phyloP scores from a whole-genome alignment of 2,113 vertebrate species.

The Oryzias woworae region DNA sequence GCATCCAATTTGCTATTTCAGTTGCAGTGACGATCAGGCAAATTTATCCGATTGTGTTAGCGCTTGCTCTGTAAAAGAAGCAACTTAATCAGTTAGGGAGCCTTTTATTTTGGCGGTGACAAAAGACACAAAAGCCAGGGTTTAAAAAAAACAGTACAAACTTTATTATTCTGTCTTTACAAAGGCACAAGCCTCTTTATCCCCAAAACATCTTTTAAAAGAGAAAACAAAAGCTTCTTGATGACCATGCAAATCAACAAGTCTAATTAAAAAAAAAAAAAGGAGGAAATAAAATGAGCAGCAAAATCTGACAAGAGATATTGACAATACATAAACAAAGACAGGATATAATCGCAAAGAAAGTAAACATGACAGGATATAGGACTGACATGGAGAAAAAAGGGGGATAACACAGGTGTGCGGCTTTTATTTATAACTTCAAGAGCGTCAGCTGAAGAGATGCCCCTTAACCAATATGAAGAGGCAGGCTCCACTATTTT shows the following conservation, averaged over 20 bases:
- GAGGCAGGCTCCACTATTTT: conserved; percentile 53
- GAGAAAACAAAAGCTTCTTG: conserved; percentile 87
- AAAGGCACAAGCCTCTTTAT: conserved; percentile 96
- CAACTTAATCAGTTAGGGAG: not conserved
- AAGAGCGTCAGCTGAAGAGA: conserved; percentile 68
- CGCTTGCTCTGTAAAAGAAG: not conserved
- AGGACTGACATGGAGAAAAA: conserved; percentile 63
- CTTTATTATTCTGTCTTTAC: conserved; percentile 99
- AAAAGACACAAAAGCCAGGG: conserved; percentile 21
- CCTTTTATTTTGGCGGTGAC: not conserved
- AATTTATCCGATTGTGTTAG: conserved; percentile 12
- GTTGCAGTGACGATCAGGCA: conserved; percentile 4
- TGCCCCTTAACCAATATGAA: conserved; percentile 52
- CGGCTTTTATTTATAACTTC: conserved; percentile 68
- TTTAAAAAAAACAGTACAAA: conserved; percentile 92
- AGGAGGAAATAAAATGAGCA: conserved; percentile 26
- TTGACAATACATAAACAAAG: conserved; percentile 32
- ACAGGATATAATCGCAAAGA: conserved; percentile 24
- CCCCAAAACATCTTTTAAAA: conserved; percentile 80
- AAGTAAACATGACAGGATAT: conserved; percentile 34
- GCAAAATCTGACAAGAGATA: conserved; percentile 36
- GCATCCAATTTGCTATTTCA: conserved; percentile 19
- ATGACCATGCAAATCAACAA: conserved; percentile 83
- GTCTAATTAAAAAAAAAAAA: conserved; percentile 67
- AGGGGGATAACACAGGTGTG: conserved; percentile 70